phyloP scores from a whole-genome alignment of 2,797 vertebrate species.

The Fistularia commersonii region DNA sequence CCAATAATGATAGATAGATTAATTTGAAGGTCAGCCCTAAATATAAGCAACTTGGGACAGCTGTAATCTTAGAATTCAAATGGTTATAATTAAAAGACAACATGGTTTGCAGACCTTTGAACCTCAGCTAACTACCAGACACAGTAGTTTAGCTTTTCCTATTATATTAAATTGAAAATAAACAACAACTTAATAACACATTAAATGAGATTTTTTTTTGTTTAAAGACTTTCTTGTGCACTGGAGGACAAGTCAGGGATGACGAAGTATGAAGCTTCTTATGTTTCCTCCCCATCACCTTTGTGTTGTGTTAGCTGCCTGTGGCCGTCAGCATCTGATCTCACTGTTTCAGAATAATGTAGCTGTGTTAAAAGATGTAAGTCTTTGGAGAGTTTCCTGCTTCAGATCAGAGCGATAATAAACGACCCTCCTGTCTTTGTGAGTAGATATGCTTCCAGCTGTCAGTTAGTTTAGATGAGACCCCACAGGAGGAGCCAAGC shows the following conservation, averaged over 20 bases:
- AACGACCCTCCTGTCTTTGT: conserved; percentile 5
- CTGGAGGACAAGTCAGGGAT: conserved; percentile 67
- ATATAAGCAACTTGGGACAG: too few species aligned
- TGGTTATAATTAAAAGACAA: too few species aligned
- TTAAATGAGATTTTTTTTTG: conserved; percentile 4
- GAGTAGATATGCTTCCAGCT: conserved; percentile 17
- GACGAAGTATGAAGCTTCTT: conserved; percentile 40
- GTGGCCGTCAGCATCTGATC: conserved; percentile 5
- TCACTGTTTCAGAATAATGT: conserved; percentile 1
- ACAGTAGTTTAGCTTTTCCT: too few species aligned
- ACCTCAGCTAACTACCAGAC: too few species aligned
- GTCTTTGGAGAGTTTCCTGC: conserved; percentile 36
- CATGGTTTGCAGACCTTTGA: too few species aligned
- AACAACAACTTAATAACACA: background rate
- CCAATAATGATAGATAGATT: too few species aligned
- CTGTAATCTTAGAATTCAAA: too few species aligned
- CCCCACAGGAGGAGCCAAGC: conserved; percentile 32
- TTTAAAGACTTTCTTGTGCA: conserved; percentile 71
- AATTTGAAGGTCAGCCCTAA: too few species aligned
- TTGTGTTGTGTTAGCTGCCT: conserved; percentile 6
- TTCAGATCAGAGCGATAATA: conserved; percentile 40
- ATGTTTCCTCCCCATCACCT: background rate
- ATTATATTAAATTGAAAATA: too few species aligned
- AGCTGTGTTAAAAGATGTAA: conserved; percentile 8
- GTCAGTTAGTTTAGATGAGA: conserved; percentile 22